A percentile compares a stretch with the other conserved stretches of the same genome.
Conservation (phyloP, 2,888 invertebrate genomes). For the Zootermopsis nevadensis region DNA sequence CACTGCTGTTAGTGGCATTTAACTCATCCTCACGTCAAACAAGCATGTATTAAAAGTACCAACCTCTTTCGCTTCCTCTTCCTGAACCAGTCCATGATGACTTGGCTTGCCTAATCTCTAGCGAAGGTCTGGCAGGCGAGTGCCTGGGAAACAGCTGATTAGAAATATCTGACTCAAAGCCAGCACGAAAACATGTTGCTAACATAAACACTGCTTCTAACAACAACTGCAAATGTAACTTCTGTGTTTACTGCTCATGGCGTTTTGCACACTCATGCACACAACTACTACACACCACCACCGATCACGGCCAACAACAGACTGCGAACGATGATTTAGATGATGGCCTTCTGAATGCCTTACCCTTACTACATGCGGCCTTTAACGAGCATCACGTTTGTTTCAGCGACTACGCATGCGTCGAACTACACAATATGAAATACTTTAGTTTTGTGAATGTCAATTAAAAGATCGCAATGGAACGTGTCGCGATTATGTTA, state of each 20-base stretch:
- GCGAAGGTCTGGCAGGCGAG: slow-evolving; percentile 15
- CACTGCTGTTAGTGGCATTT: no score
- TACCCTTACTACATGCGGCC: slow-evolving; percentile 3
- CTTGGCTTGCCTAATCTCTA: neutral
- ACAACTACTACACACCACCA: neutral
- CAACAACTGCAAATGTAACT: neutral
- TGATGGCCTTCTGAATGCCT: no score
- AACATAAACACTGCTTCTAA: neutral
- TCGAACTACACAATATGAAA: neutral
- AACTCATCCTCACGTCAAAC: no score
- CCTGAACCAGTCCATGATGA: slow-evolving; percentile 34
- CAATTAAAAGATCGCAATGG: neutral
- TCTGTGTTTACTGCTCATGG: neutral
- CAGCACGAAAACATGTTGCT: slow-evolving; percentile 17
- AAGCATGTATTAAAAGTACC: no score
- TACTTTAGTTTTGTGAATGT: neutral
- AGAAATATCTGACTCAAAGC: slow-evolving; percentile 23
- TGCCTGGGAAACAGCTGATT: slow-evolving; percentile 24
- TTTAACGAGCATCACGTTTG: neutral
- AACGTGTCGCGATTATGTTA: neutral
- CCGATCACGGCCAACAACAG: no score
- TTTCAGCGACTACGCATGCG: neutral
- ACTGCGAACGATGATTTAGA: neutral
- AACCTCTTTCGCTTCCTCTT: slow-evolving; percentile 38
- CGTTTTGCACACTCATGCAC: neutral